phyloP scores from a whole-genome alignment of 2,113 vertebrate genomes.

The Carettochelys insculpta region DNA sequence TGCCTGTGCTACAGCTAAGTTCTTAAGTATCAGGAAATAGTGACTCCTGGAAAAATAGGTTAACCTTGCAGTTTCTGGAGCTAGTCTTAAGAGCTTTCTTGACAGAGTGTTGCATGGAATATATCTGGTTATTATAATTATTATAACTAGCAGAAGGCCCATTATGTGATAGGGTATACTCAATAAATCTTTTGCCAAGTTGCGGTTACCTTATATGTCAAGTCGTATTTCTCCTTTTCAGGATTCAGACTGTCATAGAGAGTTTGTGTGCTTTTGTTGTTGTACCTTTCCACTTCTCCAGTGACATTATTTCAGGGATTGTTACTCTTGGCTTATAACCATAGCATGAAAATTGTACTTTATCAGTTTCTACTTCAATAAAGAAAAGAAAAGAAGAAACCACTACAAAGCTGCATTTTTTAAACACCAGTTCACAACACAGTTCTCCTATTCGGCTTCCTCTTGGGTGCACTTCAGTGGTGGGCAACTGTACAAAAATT shows the following conservation, averaged over 20 bases:
- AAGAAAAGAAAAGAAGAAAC: not conserved
- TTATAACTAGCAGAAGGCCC: slow-evolving; percentile 2
- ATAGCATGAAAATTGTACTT: not conserved
- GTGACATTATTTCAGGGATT: not conserved
- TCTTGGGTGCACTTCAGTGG: not conserved
- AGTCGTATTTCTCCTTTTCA: not conserved
- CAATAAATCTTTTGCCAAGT: slow-evolving; percentile 37
- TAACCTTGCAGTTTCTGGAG: slow-evolving; percentile 21
- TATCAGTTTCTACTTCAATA: not conserved
- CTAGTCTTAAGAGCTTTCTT: slow-evolving; percentile 13
- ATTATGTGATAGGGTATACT: not conserved
- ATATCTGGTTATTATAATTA: slow-evolving; percentile 24
- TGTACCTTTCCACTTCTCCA: not conserved
- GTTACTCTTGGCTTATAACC: not conserved
- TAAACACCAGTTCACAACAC: not conserved
- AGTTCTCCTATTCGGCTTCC: not conserved
- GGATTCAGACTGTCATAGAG: not conserved
- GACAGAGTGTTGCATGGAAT: slow-evolving; percentile 1
- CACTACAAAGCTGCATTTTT: not conserved
- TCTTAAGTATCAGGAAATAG: not conserved
- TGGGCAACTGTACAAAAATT: not conserved
- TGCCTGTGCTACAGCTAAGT: not conserved
- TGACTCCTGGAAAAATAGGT: not conserved
- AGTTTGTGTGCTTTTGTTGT: not conserved
- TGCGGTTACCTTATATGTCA: slow-evolving; percentile 28